Percentiles rank a stretch among this genome's conserved stretches.
phyloP scores from a whole-genome alignment of 2,888 invertebrate genomes.

The Gibbula magus region DNA sequence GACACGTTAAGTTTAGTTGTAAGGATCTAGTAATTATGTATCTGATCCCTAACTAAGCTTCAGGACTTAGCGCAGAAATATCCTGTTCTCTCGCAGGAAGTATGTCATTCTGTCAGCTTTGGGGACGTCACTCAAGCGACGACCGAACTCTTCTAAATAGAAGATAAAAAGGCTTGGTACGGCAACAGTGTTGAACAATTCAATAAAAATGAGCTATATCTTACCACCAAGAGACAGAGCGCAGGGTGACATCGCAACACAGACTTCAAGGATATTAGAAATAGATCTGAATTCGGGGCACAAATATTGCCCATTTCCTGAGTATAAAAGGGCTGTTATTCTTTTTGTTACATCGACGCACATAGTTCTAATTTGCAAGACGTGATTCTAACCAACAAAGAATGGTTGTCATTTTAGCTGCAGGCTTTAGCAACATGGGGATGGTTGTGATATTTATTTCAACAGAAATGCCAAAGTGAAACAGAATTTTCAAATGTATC shows the following conservation, averaged over 20 bases:
- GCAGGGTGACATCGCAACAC: not conserved
- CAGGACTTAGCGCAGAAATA: not conserved
- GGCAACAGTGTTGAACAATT: not conserved
- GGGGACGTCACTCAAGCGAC: not conserved
- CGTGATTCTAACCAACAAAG: too few relatives aligned
- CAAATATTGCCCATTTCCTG: not conserved
- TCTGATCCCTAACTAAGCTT: not conserved
- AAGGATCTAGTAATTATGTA: too few relatives aligned
- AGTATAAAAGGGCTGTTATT: not conserved
- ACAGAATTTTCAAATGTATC: too few relatives aligned
- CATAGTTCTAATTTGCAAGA: too few relatives aligned
- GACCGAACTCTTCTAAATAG: constrained; percentile 1
- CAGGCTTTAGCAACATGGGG: too few relatives aligned
- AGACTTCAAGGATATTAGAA: not conserved
- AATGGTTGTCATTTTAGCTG: too few relatives aligned
- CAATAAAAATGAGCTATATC: too few relatives aligned
- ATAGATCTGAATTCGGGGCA: not conserved
- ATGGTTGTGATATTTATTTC: too few relatives aligned
- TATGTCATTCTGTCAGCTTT: constrained; percentile 15
- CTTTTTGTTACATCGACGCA: not conserved
- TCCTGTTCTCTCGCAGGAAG: not conserved
- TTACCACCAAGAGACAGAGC: too few relatives aligned
- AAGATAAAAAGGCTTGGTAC: not conserved
- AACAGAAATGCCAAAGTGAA: too few relatives aligned
- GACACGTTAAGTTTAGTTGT: too few relatives aligned